Evolutionary conservation across 2,888 invertebrate genomes (phyloP).

Genomic region (Anodontia alba): DNA sequence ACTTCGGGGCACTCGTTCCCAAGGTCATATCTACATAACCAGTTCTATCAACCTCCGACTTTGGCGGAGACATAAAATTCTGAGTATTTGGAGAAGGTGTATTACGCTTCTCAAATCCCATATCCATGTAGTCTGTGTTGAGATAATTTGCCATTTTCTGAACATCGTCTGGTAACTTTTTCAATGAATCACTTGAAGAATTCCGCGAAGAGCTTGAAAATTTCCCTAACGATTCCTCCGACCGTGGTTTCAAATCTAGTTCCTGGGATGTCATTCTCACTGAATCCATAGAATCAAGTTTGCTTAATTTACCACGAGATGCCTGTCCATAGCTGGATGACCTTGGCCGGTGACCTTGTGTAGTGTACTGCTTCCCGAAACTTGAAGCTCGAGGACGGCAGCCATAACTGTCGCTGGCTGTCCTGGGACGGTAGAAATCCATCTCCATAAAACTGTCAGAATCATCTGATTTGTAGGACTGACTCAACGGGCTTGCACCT

Average conservation of each 20-base stretch:
- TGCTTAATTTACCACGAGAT: slow-evolving; percentile 64
- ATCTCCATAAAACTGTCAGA: slow-evolving; percentile 83
- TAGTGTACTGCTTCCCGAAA: slow-evolving; percentile 70
- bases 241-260: slow-evolving; percentile 57
- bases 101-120: slow-evolving; percentile 69
- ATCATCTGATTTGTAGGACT: slow-evolving; percentile 76
- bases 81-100: slow-evolving; percentile 66
- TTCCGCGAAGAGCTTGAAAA: slow-evolving; percentile 73
- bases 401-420: slow-evolving; percentile 80
- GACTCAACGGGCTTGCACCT: slow-evolving; percentile 69
- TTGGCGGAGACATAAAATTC: slow-evolving; percentile 31
- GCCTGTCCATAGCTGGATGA: slow-evolving; percentile 81
- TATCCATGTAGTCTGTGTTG: slow-evolving; percentile 74
- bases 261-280: slow-evolving; percentile 72
- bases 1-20: slow-evolving; percentile 57
- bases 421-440: slow-evolving; percentile 79
- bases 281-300: slow-evolving; percentile 69
- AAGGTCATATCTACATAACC: slow-evolving; percentile 77
- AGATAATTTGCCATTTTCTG: slow-evolving; percentile 53
- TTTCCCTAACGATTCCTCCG: slow-evolving; percentile 72
- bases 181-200: slow-evolving; percentile 77
- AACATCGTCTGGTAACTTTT: slow-evolving; percentile 64
- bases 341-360: slow-evolving; percentile 75
- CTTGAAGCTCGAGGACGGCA: slow-evolving; percentile 80
- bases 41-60: slow-evolving; percentile 32